These are phyloP conservation scores for Forbesichthys papilliferus DNA, from an alignment of 2,113 vertebrate genomes.

Conservation along the genomic window DNA sequence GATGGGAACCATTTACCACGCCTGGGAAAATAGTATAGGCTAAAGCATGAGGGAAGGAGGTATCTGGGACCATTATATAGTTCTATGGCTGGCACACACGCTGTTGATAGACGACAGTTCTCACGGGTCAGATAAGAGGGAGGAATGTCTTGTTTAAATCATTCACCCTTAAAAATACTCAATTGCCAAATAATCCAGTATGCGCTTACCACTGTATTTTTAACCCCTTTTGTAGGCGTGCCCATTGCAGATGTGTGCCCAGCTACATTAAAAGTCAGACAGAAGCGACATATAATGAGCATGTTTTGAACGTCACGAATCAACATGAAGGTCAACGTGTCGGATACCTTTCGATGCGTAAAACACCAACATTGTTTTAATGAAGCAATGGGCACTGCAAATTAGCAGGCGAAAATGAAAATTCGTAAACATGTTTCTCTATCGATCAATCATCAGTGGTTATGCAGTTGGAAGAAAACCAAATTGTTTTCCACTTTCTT, in stretches of 20 bases:
- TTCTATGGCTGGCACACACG: conserved; percentile 34
- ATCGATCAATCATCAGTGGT: too few relatives aligned
- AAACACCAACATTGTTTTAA: too few relatives aligned
- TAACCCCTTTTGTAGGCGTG: conserved; percentile 22
- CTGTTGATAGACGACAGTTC: conserved; percentile 47
- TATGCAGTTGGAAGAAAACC: too few relatives aligned
- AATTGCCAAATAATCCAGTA: conserved; percentile 27
- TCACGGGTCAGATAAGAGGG: conserved; percentile 53
- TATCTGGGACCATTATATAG: not conserved
- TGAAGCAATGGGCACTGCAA: too few relatives aligned
- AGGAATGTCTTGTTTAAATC: conserved; percentile 45
- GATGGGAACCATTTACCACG: conserved; percentile 36
- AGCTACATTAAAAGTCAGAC: not conserved
- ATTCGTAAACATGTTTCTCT: too few relatives aligned
- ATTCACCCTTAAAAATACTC: conserved; percentile 38
- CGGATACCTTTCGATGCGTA: too few relatives aligned
- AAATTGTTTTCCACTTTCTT: too few relatives aligned
- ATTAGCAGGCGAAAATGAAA: too few relatives aligned
- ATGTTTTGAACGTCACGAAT: not conserved
- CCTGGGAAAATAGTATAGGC: conserved; percentile 40
- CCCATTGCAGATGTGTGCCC: not conserved
- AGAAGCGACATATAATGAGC: not conserved
- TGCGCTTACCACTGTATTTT: conserved; percentile 22
- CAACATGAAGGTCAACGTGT: too few relatives aligned
- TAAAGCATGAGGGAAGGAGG: conserved; percentile 44